Evolutionary conservation across 1,140 invertebrate genomes (phyloP).

Genomic region (Drosophila miranda): DNA sequence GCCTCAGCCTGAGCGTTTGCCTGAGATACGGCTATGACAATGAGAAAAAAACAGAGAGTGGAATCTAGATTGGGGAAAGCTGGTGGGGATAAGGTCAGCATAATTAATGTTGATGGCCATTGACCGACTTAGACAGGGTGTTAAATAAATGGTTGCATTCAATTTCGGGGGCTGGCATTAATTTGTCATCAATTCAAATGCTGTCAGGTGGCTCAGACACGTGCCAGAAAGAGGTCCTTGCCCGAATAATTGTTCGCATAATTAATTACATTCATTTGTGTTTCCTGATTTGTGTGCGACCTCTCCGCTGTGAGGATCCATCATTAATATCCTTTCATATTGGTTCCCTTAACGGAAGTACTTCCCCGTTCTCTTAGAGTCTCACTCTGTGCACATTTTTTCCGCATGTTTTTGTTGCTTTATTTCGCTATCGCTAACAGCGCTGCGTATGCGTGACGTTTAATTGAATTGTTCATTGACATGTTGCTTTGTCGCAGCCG

Average conservation of each 20-base stretch:
- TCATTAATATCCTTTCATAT: conserved; percentile 54
- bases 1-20: no score
- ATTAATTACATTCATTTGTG: conserved; percentile 53
- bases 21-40: conserved; percentile 18
- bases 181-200: conserved; percentile 53
- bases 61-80: neutral
- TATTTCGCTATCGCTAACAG: neutral
- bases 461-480: conserved; percentile 73
- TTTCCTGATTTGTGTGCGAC: conserved; percentile 37
- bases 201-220: conserved; percentile 28
- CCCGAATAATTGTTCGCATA: conserved; percentile 44
- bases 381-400: conserved; percentile 20
- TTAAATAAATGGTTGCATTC: conserved; percentile 39
- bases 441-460: conserved; percentile 48
- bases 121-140: conserved; percentile 24
- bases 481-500: conserved; percentile 19
- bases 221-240: conserved; percentile 41
- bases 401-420: conserved; percentile 1
- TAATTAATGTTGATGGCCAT: conserved; percentile 49
- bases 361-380: no score
- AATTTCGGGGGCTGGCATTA: conserved; percentile 32
- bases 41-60: neutral
- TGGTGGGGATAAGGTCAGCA: conserved; percentile 29
- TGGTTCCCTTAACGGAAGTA: neutral
- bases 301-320: neutral